A percentile compares a stretch with the other conserved stretches of the same genome.
phyloP scores from a whole-genome alignment of 2,797 vertebrate genomes.

The Neosilurus mollespiculum region DNA sequence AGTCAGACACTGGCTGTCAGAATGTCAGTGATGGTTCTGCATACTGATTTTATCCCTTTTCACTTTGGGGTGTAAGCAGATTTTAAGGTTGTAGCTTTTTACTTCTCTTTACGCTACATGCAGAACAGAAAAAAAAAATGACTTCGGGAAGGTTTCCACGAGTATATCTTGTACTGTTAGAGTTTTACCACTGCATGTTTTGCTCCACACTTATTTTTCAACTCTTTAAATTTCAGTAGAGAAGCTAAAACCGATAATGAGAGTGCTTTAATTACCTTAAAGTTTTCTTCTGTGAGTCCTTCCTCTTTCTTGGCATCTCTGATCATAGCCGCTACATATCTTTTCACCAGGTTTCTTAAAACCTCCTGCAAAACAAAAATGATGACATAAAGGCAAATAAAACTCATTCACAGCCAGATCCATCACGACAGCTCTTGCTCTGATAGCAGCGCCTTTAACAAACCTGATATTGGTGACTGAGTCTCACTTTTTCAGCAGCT shows the following conservation, averaged over 20 bases:
- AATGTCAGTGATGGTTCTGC: too few relatives aligned
- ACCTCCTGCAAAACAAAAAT: conserved; percentile 78
- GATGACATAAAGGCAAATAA: background rate
- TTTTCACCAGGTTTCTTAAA: conserved; percentile 90
- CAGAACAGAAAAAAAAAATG: background rate
- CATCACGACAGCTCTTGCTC: background rate
- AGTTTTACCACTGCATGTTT: background rate
- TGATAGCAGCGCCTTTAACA: background rate
- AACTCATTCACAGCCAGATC: too few relatives aligned
- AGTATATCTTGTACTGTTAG: background rate
- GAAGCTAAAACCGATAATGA: background rate
- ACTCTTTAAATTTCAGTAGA: background rate
- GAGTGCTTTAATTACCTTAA: conserved; percentile 80
- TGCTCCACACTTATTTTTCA: background rate
- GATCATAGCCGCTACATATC: conserved; percentile 96
- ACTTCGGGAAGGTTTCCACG: background rate
- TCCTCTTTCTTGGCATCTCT: conserved; percentile 93
- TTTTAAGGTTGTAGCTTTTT: background rate
- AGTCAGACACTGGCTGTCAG: too few relatives aligned
- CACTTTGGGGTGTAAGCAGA: background rate
- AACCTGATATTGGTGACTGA: conserved; percentile 94
- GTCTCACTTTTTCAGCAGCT: conserved; percentile 87
- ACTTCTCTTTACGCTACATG: background rate
- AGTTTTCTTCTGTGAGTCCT: conserved; percentile 95
- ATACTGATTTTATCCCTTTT: too few relatives aligned